Base-by-base conservation (phyloP, 1,140 invertebrate genomes). In the Ruditapes philippinarum region DNA sequence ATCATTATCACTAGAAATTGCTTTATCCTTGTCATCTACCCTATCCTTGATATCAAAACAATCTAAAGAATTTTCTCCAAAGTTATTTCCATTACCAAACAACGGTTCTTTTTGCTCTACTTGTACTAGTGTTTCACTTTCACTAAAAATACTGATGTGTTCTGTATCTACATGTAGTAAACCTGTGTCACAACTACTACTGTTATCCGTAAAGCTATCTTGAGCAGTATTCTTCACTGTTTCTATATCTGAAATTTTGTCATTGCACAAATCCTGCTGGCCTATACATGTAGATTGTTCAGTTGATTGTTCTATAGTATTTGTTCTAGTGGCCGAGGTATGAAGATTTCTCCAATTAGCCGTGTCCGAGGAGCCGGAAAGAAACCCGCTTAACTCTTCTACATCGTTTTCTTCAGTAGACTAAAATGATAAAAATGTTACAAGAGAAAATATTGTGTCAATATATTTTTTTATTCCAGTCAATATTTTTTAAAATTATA, bases 271-370 rank as follows among this genome's bases (percentile, higher is more conserved):
- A 25, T 62, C 57, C 22, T 25, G 19, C 0, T 4, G 57, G 57
- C 65, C 33, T n/a, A n/a, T n/a, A n/a, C n/a, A n/a, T n/a, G n/a
- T n/a, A n/a, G n/a, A n/a, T n/a, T n/a, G n/a, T n/a, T n/a, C n/a
- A 38, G 31, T 40, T 36, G 25, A 25, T 70, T 38, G 25, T 14
- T 36, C 36, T 70, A 17, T 40, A 22, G 9, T 38, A 49, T 40
- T 74, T 28, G 40, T 33, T 49, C 40, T 49, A 11, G 25, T 40
- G 2, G n/a, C 57, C 28, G 65, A 38, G 36, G n/a, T 12, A 49
- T 78, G 74, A 51, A 78, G 12, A 33, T 31, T 31, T 78, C 45
- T 78, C 74, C 74, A 78, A n/a, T 49, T 49, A 33, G 74, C 74
- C 36, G 25, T 78, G 74, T 78, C 74, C 9, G 49, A 22, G 17